phyloP scores from a whole-genome alignment of 2,113 vertebrate genomes.

The Nycticryphes semicollaris region DNA sequence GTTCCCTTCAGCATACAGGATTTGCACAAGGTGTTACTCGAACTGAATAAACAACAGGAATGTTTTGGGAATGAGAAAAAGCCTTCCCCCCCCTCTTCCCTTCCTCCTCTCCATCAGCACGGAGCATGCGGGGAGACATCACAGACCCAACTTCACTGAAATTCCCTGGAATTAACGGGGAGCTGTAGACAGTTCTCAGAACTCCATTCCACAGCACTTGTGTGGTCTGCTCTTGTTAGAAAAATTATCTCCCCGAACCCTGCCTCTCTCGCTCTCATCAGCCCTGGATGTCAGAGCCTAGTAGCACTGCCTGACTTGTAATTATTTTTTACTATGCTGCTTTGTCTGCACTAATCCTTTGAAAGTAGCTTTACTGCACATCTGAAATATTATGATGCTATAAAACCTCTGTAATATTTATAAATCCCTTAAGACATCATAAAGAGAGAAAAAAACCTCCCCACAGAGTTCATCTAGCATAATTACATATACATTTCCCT shows the following conservation, averaged over 20 bases:
- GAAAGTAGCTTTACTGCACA: slow-evolving; percentile 78
- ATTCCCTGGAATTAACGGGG: background rate
- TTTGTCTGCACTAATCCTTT: slow-evolving; percentile 82
- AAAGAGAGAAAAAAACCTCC: slow-evolving; percentile 75
- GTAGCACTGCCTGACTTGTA: slow-evolving; percentile 71
- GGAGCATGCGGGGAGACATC: background rate
- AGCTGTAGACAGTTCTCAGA: background rate
- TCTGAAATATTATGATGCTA: slow-evolving; percentile 74
- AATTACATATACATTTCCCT: slow-evolving; percentile 82
- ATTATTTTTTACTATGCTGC: slow-evolving; percentile 79
- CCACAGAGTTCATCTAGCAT: slow-evolving; percentile 77
- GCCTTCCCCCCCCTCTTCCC: background rate
- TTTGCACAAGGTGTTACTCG: background rate
- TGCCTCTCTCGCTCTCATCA: slow-evolving; percentile 57
- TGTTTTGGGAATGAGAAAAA: background rate
- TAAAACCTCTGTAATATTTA: slow-evolving; percentile 82
- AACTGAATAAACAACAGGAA: background rate
- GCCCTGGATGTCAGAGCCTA: slow-evolving; percentile 61
- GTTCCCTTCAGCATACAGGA: background rate
- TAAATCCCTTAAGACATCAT: slow-evolving; percentile 83
- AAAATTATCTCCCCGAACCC: slow-evolving; percentile 59
- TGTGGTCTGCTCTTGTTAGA: slow-evolving; percentile 63
- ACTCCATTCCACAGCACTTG: slow-evolving; percentile 41
- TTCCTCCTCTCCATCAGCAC: background rate
- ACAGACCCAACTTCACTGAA: background rate